Conservation (phyloP, 2,113 vertebrate genomes). For the Falco punctatus region DNA sequence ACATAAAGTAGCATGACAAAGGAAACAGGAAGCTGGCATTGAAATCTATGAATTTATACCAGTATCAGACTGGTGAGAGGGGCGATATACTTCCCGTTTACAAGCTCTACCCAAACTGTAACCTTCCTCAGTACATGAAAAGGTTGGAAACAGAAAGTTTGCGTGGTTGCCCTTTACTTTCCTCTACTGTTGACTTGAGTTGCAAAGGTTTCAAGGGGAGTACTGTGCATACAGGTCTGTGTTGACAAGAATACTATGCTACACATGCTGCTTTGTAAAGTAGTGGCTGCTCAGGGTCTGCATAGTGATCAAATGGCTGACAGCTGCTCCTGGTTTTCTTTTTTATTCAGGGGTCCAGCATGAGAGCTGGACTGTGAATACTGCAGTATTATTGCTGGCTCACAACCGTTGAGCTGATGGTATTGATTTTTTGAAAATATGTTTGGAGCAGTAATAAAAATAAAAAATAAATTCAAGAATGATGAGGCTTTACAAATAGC, state of each 20-base stretch:
- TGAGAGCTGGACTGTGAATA: background rate
- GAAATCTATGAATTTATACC: background rate
- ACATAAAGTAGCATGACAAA: background rate
- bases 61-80: background rate
- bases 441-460: conserved; percentile 34
- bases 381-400: conserved; percentile 4
- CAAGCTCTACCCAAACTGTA: background rate
- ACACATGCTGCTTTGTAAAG: background rate
- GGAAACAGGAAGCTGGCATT: background rate
- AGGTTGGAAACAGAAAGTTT: background rate
- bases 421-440: conserved; percentile 48
- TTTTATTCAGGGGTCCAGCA: background rate
- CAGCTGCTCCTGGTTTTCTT: background rate
- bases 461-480: conserved; percentile 35
- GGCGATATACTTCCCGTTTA: background rate
- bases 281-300: background rate
- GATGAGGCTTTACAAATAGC: conserved; percentile 29
- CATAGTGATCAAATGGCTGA: background rate
- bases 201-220: background rate
- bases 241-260: background rate
- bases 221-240: background rate
- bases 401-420: background rate
- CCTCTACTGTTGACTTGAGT: background rate
- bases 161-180: background rate
- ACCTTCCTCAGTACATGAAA: background rate